Evolutionary conservation across 1,140 invertebrate species (phyloP).

Genomic region (Drosophila yakuba): DNA sequence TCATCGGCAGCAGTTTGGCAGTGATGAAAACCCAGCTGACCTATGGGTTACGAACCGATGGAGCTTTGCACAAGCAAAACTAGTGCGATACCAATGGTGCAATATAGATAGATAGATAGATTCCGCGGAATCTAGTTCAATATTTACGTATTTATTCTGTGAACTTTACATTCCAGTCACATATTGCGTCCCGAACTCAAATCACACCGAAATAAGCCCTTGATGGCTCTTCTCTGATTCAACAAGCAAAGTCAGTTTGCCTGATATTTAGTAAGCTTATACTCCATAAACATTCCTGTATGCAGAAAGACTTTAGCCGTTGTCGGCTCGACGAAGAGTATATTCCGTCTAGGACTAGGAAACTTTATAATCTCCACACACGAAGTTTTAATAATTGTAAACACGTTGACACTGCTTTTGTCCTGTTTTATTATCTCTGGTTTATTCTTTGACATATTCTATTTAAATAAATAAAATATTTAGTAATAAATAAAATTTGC

Average conservation of each 20-base stretch:
- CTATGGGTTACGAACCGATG: constrained; percentile 56
- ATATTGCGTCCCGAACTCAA: constrained; percentile 53
- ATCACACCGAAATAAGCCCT: constrained; percentile 20
- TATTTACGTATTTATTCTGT: constrained; percentile 41
- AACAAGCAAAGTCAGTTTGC: constrained; percentile 1
- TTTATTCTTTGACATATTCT: constrained; percentile 82
- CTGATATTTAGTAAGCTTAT: neutral
- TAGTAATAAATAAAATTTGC: constrained; percentile 80
- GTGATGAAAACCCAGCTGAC: constrained; percentile 82
- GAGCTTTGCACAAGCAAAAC: constrained; percentile 65
- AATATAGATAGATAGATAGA: constrained; percentile 37
- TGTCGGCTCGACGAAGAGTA: neutral
- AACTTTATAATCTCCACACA: constrained; percentile 11
- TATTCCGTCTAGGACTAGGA: constrained; percentile 1
- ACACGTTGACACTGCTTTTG: constrained; percentile 54
- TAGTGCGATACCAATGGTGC: constrained; percentile 31
- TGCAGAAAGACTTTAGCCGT: neutral
- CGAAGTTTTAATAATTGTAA: constrained; percentile 44
- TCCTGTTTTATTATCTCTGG: constrained; percentile 79
- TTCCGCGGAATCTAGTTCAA: constrained; percentile 60
- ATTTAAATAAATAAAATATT: constrained; percentile 84
- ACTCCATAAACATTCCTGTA: neutral
- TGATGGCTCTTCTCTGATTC: constrained; percentile 1
- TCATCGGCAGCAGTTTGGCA: constrained; percentile 75
- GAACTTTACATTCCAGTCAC: constrained; percentile 30